These are phyloP conservation scores for Spinus pinus DNA, from an alignment of 2,797 vertebrate species.

Conservation along the genomic window DNA sequence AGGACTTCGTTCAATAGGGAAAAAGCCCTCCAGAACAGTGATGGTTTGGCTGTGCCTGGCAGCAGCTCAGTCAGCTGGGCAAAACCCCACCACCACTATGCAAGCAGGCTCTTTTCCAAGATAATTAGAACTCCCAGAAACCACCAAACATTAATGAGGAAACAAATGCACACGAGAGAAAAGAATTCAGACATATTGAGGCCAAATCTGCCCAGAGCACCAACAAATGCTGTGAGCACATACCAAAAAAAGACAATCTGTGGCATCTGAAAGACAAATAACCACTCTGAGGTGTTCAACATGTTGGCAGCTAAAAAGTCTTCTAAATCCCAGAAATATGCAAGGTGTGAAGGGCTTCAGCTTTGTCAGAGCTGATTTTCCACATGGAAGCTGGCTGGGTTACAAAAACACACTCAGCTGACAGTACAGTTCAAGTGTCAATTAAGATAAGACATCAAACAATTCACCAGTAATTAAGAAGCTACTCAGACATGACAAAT, in stretches of 20 bases:
- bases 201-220: neutral
- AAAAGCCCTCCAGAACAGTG: neutral
- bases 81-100: neutral
- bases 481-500: neutral
- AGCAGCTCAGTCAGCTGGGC: neutral
- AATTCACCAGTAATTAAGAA: conserved; percentile 29
- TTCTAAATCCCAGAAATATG: neutral
- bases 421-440: conserved; percentile 43
- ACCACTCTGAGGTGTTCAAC: neutral
- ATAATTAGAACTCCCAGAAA: neutral
- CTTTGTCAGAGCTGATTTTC: neutral
- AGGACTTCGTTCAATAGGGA: neutral
- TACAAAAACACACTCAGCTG: conserved; percentile 37
- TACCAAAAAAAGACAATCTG: neutral
- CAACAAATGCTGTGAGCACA: neutral
- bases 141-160: neutral
- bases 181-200: neutral
- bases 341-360: neutral
- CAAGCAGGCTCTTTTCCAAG: neutral
- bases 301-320: neutral
- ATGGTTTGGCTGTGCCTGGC: neutral
- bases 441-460: conserved; percentile 35
- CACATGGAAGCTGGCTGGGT: neutral
- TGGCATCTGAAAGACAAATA: neutral
- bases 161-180: neutral